Evolutionary conservation across 2,888 invertebrate species (phyloP).

Genomic region (Lucinisca nassula): DNA sequence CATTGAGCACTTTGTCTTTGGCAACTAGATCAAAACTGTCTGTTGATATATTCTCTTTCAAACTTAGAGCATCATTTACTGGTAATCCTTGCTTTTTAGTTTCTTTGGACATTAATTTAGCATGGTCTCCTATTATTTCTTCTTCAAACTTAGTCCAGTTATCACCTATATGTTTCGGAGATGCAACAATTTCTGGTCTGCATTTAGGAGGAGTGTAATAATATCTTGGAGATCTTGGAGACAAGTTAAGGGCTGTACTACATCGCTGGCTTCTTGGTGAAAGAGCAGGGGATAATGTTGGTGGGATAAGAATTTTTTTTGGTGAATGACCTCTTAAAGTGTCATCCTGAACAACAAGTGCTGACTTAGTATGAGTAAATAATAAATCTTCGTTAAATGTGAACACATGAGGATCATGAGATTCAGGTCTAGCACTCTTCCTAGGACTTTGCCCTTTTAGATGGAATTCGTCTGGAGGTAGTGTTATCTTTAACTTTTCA

Average conservation of each 20-base stretch:
- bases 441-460: slow-evolving; percentile 72
- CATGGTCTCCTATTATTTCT: neutral
- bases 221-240: slow-evolving; percentile 34
- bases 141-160: slow-evolving; percentile 34
- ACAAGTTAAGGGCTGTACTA: neutral
- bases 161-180: neutral
- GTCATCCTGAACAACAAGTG: slow-evolving; percentile 80
- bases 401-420: slow-evolving; percentile 70
- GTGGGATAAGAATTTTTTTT: slow-evolving; percentile 82
- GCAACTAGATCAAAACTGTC: slow-evolving; percentile 13
- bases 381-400: slow-evolving; percentile 82
- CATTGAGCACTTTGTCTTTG: slow-evolving; percentile 29
- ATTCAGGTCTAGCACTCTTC: slow-evolving; percentile 46
- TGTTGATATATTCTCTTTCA: neutral
- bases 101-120: neutral
- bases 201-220: slow-evolving; percentile 16
- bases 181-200: neutral
- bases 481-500: slow-evolving; percentile 83
- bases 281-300: slow-evolving; percentile 78
- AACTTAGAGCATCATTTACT: neutral
- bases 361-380: slow-evolving; percentile 82
- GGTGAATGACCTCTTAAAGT: slow-evolving; percentile 77
- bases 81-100: neutral
- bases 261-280: slow-evolving; percentile 68
- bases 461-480: slow-evolving; percentile 81